Base-by-base conservation (phyloP, 2,113 vertebrate species). In the Siphamia tubifer region DNA sequence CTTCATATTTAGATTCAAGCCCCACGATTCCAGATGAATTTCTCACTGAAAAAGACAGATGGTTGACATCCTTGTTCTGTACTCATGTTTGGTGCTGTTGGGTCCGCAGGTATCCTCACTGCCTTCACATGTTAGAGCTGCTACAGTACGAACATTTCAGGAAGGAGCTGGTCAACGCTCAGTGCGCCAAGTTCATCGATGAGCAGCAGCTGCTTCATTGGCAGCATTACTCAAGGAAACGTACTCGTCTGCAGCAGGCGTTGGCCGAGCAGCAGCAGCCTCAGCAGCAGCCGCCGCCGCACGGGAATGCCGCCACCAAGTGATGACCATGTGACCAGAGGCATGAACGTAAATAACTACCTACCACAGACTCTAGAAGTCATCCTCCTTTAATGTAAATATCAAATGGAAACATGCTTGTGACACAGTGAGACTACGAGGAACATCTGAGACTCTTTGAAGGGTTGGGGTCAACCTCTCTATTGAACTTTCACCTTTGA, bases 171-270 rank as follows among this genome's bases (percentile, higher is more conserved):
- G 96, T 98, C 11, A 99, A 97, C 17, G 96, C 96, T n/a, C 98
- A 99, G 90, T 99, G 98, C 44, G 94, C 97, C 35, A 99, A 99
- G 78, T 99, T 99, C 64, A 99, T 99, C 3, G 98, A 99, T 0
- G 98, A 99, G 84, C 98, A 99, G 78, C 98, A 99, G 86, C 95
- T 99, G 36, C 94, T 99, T 20, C 98, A 99, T 89, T 99, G 97
- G 98, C 97, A 99, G 89, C 97, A 99, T 61, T 99, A 99, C 39
- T 97, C 96, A 1, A 85, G 97, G 56, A 98, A 98, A 40, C 94
- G 98, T 36, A 94, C 95, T 79, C 93, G 98, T 1, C 94, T 99
- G 52, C 98, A 99, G 89, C 98, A 99, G 85, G 95, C 97, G 4
- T 91, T 99, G 25, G 95, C 95, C 0, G 98, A 99, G 67, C 97